Conservation (phyloP, 2,113 vertebrate species). For the Dipodomys spectabilis region DNA sequence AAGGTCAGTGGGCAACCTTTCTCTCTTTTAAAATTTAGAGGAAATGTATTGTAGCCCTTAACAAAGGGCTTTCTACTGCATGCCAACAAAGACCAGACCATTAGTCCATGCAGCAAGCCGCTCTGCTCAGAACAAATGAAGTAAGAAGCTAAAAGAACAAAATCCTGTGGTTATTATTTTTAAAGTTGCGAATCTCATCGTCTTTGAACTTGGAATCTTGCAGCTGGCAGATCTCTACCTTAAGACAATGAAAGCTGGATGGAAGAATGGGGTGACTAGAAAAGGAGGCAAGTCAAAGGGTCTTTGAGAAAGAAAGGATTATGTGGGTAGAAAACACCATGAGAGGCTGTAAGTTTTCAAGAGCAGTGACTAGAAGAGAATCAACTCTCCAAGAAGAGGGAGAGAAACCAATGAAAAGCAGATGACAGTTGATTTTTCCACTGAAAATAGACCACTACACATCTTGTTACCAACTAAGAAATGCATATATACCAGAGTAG, state of each 20-base stretch:
- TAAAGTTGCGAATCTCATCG: slow-evolving; percentile 36
- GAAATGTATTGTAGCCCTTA: slow-evolving; percentile 52
- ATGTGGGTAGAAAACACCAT: background rate
- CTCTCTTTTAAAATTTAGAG: slow-evolving; percentile 68
- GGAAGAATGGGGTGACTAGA: background rate
- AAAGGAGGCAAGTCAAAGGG: background rate
- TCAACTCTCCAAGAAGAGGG: slow-evolving; percentile 20
- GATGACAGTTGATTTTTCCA: slow-evolving; percentile 50
- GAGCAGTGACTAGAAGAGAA: slow-evolving; percentile 9
- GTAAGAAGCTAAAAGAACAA: slow-evolving; percentile 28
- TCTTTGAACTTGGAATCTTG: background rate
- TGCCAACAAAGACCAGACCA: slow-evolving; percentile 72
- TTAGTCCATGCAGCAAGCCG: slow-evolving; percentile 60
- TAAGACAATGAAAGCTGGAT: background rate
- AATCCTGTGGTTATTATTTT: slow-evolving; percentile 26
- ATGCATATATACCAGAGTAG: background rate
- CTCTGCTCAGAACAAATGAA: slow-evolving; percentile 60
- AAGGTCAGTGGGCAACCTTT: slow-evolving; percentile 68
- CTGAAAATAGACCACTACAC: slow-evolving; percentile 34
- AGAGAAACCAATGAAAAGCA: slow-evolving; percentile 52
- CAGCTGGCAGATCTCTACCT: background rate
- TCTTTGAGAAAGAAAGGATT: background rate
- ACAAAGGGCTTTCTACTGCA: slow-evolving; percentile 42
- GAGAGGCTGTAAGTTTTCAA: background rate
- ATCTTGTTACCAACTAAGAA: slow-evolving; percentile 43